Conservation (phyloP, 2,888 invertebrate genomes). For the Smittia sp. region DNA sequence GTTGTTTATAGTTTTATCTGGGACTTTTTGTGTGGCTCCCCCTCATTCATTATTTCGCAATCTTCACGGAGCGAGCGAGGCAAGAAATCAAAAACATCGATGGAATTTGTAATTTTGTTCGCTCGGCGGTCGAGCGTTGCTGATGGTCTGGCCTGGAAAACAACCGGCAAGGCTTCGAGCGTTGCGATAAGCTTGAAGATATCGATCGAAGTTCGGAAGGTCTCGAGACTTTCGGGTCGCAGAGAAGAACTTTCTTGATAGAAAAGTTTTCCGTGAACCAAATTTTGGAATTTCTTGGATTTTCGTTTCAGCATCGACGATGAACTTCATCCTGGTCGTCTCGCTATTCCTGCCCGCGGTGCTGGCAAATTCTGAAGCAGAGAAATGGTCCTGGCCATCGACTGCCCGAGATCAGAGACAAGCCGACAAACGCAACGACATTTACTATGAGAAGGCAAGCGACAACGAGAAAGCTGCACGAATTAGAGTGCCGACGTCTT, state of each 20-base stretch:
- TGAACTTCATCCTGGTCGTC: neutral
- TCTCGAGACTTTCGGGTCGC: no score
- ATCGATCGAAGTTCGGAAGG: no score
- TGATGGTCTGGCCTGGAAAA: neutral
- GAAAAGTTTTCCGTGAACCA: no score
- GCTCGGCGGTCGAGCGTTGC: neutral
- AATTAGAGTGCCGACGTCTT: slow-evolving; percentile 35
- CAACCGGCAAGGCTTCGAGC: no score
- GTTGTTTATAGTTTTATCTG: slow-evolving; percentile 27
- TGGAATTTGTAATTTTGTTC: slow-evolving; percentile 40
- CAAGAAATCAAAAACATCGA: slow-evolving; percentile 18
- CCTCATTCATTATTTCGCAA: slow-evolving; percentile 38
- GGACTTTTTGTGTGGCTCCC: neutral
- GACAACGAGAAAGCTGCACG: neutral
- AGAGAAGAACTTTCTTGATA: no score
- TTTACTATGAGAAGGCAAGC: slow-evolving; percentile 10
- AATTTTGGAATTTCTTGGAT: no score
- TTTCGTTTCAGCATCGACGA: neutral
- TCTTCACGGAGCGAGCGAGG: neutral
- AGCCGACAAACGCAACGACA: slow-evolving; percentile 32
- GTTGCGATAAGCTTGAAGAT: no score
- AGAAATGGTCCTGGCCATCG: slow-evolving; percentile 39
- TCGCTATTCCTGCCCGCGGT: neutral
- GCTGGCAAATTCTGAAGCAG: slow-evolving; percentile 21
- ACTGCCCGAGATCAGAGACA: neutral